Evolutionary conservation across 2,797 vertebrate genomes (phyloP), one percentile per base, ranked within the genome.

Genomic region (Acipenser ruthenus): DNA sequence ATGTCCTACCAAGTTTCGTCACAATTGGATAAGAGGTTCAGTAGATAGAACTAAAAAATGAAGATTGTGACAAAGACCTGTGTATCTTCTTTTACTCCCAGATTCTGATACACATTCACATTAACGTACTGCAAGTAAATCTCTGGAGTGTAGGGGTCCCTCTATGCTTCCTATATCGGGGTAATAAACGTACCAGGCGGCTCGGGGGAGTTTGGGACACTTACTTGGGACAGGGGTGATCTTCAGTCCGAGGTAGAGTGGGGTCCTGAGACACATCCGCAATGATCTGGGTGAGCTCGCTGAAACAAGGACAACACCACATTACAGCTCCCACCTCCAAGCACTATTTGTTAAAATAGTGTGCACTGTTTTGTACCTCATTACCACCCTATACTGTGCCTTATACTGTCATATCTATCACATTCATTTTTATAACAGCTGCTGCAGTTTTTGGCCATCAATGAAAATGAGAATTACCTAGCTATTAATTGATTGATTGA

Each of bases 211-310:
- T 50, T 50, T 8, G 4, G 49, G 0, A 62, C 12, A 77, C 91
- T 86, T 75, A 96, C 95, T 97, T 97, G 52, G 94, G 93, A 78
- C 95, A 97, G 0, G 93, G 94, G 65, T 95, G 94, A 74, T 97
- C 95, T 72, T 97, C 95, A 0, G 95, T 97, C 69, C 93, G 86
- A 0, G 95, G 95, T 72, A 97, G 79, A 0, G 93, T 97, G 13
- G 95, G 95, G 80, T 97, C 95, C 77, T 97, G 95, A 50, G 94
- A 93, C 60, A 97, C 93, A 65, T 97, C 95, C 1, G 95, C 95
- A 6, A 97, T 96, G 73, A 97, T 97, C 81, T 97, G 95, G 0
- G 95, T 97, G 71, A 97, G 79, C 74, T 97, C 95, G 71, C 95
- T 97, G 71, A 48, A n/a, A 59, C 13, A 18, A 47, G 48, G 70